These are phyloP conservation scores for Manis pentadactyla DNA, from an alignment of 2,797 vertebrate genomes.

Conservation along the genomic window DNA sequence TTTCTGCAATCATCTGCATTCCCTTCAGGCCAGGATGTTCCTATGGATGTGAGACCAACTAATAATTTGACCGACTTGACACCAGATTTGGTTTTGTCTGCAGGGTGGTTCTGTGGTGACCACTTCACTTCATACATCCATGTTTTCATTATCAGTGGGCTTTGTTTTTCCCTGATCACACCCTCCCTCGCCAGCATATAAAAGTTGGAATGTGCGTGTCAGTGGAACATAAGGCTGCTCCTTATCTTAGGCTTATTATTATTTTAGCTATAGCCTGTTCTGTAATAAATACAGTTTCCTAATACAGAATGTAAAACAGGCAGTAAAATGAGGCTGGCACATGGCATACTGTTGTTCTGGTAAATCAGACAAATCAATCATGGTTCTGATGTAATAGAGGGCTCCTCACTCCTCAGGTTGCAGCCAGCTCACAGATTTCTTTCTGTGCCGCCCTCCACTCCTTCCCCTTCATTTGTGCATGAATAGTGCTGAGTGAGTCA, in stretches of 20 bases:
- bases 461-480: background rate
- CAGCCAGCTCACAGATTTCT: background rate
- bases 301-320: slow-evolving; percentile 69
- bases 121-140: background rate
- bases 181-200: background rate
- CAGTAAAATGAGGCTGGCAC: slow-evolving; percentile 65
- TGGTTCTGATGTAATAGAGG: background rate
- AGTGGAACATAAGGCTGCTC: slow-evolving; percentile 48
- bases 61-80: background rate
- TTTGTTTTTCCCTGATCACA: background rate
- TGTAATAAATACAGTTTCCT: slow-evolving; percentile 76
- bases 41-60: background rate
- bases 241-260: slow-evolving; percentile 71
- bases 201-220: background rate
- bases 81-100: background rate
- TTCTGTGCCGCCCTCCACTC: background rate
- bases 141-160: background rate
- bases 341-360: slow-evolving; percentile 67
- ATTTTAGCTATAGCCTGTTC: slow-evolving; percentile 57
- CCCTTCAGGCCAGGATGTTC: background rate
- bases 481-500: background rate
- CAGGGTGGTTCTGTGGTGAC: background rate
- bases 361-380: slow-evolving; percentile 76
- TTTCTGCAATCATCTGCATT: background rate
- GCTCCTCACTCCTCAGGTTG: background rate